These are phyloP conservation scores for Metallyticus violacea DNA, from an alignment of 2,888 invertebrate species.

Conservation along the genomic window DNA sequence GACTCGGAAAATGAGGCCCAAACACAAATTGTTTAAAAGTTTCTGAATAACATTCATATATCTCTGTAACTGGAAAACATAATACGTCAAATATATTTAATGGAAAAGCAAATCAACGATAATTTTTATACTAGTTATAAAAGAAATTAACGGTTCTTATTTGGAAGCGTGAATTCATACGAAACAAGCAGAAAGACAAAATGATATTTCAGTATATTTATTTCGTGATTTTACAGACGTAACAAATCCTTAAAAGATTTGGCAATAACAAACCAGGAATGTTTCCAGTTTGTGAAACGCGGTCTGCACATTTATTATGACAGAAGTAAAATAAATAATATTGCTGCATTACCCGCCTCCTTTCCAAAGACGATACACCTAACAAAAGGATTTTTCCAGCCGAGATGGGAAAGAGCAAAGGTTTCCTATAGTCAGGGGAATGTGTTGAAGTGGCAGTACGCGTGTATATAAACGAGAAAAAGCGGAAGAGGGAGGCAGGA, in stretches of 20 bases:
- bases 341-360: neutral
- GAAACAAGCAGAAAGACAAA: too few relatives aligned
- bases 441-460: neutral
- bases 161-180: too few relatives aligned
- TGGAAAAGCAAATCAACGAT: too few relatives aligned
- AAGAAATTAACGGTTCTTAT: too few relatives aligned
- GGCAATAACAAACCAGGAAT: too few relatives aligned
- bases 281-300: neutral
- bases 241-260: neutral
- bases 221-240: neutral
- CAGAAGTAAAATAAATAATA: neutral
- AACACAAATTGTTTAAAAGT: too few relatives aligned
- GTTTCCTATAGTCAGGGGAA: neutral
- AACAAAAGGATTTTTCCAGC: conserved; percentile 23
- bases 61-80: too few relatives aligned
- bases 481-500: neutral
- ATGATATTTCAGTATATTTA: too few relatives aligned
- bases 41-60: too few relatives aligned
- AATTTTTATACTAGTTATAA: too few relatives aligned
- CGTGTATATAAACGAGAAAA: conserved; percentile 7
- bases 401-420: conserved; percentile 9
- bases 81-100: too few relatives aligned
- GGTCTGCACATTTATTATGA: neutral
- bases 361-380: conserved; percentile 19
- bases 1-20: too few relatives aligned